phyloP scores from a whole-genome alignment of 1,140 invertebrate species.

The Leptinotarsa defecta region DNA sequence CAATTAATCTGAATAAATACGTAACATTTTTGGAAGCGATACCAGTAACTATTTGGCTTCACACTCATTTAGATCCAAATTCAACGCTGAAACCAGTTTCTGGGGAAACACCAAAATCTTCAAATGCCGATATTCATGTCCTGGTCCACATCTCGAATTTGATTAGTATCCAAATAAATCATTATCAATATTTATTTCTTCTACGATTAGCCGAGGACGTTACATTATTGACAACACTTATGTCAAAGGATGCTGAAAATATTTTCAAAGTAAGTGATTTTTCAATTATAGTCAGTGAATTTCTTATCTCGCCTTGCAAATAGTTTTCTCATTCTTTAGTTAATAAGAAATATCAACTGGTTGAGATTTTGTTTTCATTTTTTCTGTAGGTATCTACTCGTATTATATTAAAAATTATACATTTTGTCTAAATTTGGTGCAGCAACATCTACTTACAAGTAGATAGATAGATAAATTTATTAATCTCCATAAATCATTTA shows the following conservation, averaged over 20 bases:
- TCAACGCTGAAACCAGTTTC: slow-evolving; percentile 43
- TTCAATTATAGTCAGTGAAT: no score
- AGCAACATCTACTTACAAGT: no score
- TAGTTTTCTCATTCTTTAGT: no score
- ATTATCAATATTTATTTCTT: slow-evolving; percentile 91
- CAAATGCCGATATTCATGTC: slow-evolving; percentile 66
- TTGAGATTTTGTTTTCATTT: slow-evolving; percentile 6
- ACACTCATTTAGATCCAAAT: slow-evolving; percentile 58
- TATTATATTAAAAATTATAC: no score
- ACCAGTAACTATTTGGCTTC: slow-evolving; percentile 82
- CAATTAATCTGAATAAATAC: slow-evolving; percentile 71
- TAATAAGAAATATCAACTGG: no score
- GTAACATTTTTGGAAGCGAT: slow-evolving; percentile 90
- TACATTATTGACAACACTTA: slow-evolving; percentile 76
- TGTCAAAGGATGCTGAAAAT: slow-evolving; percentile 77
- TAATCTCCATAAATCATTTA: no score
- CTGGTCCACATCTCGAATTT: slow-evolving; percentile 77
- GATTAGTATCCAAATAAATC: slow-evolving; percentile 85
- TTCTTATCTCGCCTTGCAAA: no score
- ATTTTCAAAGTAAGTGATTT: slow-evolving; percentile 62
- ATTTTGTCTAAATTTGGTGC: no score
- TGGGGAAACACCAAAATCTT: not conserved
- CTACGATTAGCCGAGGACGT: slow-evolving; percentile 82
- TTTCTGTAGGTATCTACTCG: no score
- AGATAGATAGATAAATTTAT: no score